Percentiles rank a stretch among this genome's conserved stretches.
Evolutionary conservation across 2,113 vertebrate genomes (phyloP).

Genomic region (Campylomormyrus numenius): DNA sequence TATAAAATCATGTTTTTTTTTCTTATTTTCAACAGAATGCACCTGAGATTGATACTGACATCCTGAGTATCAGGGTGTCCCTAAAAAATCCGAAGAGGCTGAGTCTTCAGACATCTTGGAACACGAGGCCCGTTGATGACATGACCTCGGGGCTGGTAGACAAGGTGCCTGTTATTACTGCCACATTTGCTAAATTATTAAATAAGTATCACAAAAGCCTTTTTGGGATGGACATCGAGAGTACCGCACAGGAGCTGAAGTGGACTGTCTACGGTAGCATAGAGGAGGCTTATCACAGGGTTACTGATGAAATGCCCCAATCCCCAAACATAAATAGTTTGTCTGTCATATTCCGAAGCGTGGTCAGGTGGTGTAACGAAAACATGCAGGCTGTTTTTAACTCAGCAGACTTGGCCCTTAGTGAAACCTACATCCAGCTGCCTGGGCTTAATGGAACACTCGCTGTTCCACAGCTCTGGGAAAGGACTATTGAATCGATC

Average conservation of each 20-base stretch:
- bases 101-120: slow-evolving; percentile 71
- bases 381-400: slow-evolving; percentile 57
- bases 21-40: slow-evolving; percentile 57
- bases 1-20: neutral
- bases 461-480: slow-evolving; percentile 66
- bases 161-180: slow-evolving; percentile 56
- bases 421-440: slow-evolving; percentile 57
- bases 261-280: slow-evolving; percentile 47
- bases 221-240: slow-evolving; percentile 55
- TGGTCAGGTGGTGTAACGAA: slow-evolving; percentile 54
- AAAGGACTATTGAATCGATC: slow-evolving; percentile 42
- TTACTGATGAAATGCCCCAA: slow-evolving; percentile 46
- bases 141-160: slow-evolving; percentile 61
- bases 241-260: slow-evolving; percentile 45
- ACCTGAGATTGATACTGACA: slow-evolving; percentile 62
- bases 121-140: slow-evolving; percentile 61
- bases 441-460: slow-evolving; percentile 58
- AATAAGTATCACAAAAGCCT: slow-evolving; percentile 60
- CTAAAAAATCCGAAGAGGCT: slow-evolving; percentile 51
- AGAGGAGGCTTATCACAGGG: slow-evolving; percentile 41
- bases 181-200: slow-evolving; percentile 47
- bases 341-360: slow-evolving; percentile 45
- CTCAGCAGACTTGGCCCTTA: slow-evolving; percentile 65
- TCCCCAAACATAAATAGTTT: slow-evolving; percentile 46
- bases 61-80: slow-evolving; percentile 65